phyloP scores from a whole-genome alignment of 2,888 invertebrate species.

The Patella ulyssiponensis region DNA sequence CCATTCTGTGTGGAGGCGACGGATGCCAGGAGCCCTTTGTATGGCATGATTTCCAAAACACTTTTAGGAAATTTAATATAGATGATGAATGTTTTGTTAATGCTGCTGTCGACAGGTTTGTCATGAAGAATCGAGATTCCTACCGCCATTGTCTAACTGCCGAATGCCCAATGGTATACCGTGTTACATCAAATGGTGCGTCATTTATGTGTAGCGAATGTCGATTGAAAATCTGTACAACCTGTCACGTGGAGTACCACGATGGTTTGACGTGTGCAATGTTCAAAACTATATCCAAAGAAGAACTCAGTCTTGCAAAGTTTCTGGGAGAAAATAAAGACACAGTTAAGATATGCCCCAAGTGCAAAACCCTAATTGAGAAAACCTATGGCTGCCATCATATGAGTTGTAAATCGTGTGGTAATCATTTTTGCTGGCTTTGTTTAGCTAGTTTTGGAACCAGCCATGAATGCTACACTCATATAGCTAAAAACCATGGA shows the following conservation, averaged over 20 bases:
- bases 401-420: slow-evolving; percentile 56
- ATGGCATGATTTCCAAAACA: slow-evolving; percentile 43
- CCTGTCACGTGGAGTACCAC: slow-evolving; percentile 58
- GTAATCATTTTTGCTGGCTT: slow-evolving; percentile 61
- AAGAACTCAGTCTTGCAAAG: slow-evolving; percentile 36
- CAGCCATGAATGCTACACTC: slow-evolving; percentile 49
- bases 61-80: background rate
- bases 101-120: slow-evolving; percentile 49
- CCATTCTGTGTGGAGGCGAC: slow-evolving; percentile 55
- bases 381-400: slow-evolving; percentile 64
- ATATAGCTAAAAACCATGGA: slow-evolving; percentile 45
- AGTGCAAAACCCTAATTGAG: slow-evolving; percentile 55
- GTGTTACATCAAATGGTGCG: slow-evolving; percentile 35
- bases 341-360: slow-evolving; percentile 57
- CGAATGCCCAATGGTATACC: slow-evolving; percentile 61
- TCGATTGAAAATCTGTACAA: slow-evolving; percentile 48
- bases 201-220: slow-evolving; percentile 52
- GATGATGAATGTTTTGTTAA: slow-evolving; percentile 25
- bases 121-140: slow-evolving; percentile 40
- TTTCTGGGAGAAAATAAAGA: slow-evolving; percentile 51
- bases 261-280: slow-evolving; percentile 58
- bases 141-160: slow-evolving; percentile 62
- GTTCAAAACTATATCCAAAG: slow-evolving; percentile 40
- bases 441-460: slow-evolving; percentile 48
- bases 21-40: slow-evolving; percentile 48